Evolutionary conservation across 1,140 invertebrate species (phyloP).

Genomic region (Saxidomus purpurata): DNA sequence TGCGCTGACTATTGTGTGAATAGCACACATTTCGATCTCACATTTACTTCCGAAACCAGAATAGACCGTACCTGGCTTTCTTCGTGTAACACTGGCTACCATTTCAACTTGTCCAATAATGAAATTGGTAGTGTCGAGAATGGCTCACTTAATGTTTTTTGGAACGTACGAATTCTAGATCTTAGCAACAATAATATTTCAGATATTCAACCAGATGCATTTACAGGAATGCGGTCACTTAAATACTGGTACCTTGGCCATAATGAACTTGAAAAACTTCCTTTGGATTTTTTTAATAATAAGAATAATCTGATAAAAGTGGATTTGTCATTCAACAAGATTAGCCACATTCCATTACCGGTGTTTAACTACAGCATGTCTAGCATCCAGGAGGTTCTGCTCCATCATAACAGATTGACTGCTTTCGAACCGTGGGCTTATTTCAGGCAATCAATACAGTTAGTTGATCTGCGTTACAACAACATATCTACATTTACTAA

Average conservation of each 20-base stretch:
- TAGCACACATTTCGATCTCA: background rate
- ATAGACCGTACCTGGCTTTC: background rate
- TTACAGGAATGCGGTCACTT: background rate
- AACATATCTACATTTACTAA: slow-evolving; percentile 70
- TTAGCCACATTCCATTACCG: slow-evolving; percentile 5
- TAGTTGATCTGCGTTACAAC: slow-evolving; percentile 34
- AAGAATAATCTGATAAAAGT: background rate
- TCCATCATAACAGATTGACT: slow-evolving; percentile 37
- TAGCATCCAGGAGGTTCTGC: background rate
- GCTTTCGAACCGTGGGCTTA: slow-evolving; percentile 51
- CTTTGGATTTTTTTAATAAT: slow-evolving; percentile 41
- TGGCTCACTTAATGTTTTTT: background rate
- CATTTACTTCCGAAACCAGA: background rate
- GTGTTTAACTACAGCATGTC: slow-evolving; percentile 38
- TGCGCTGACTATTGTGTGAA: slow-evolving; percentile 10
- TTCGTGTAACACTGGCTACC: background rate
- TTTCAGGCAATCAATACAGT: background rate
- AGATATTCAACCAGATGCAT: background rate
- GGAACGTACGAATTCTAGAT: slow-evolving; percentile 10
- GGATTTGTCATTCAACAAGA: slow-evolving; percentile 53
- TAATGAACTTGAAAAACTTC: slow-evolving; percentile 5
- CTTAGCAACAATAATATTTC: slow-evolving; percentile 37
- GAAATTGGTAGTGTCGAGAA: background rate
- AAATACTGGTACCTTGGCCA: slow-evolving; percentile 17
- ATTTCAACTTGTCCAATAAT: slow-evolving; percentile 32